Base-by-base conservation (phyloP, 2,888 invertebrate genomes). In the Oligia fasciuncula region DNA sequence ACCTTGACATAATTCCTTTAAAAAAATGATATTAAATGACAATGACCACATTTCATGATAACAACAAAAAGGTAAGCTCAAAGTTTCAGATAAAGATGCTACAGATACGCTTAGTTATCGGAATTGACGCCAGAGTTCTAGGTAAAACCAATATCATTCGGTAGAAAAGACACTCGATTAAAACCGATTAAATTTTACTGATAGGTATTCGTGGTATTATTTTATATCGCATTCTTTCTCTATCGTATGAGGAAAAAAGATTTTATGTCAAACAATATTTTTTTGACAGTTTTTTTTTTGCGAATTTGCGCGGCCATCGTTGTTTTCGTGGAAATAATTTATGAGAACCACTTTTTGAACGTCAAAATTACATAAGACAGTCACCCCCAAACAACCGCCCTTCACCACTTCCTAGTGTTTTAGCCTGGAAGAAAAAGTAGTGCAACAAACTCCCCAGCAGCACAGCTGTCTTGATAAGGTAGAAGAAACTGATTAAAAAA, bases 11-110 rank as follows among this genome's bases (percentile, higher is more conserved):
- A 51, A 23, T n/a, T 43, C 1, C 9, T 19, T 13, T 40, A 82
- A 0, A 57, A 40, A 49, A 29, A 49, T 19, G 51, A 81, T 29
- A 51, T 14, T 54, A 60, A 54, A n/a, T 23, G 13, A 4, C 23
- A 78, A 29, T 62, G 60, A 79, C 79, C 43, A 23, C 9, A 54
- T 78, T 17, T 23, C 9, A 46, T 4, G 79, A 79, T 84, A 79
- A 63, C 40, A 49, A 1, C 2, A 57, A 77, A 77, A 78, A 54
- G 0, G 17, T 17, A 40, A 83, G 29, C 14, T 82, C 63, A 54
- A 82, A 71, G 57, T 29, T 75, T 54, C 19, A 29, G 60, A 78
- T 78, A 80, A 62, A 66, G n/a, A 35, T 84, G 35, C 14, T 51
- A 77, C 14, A 60, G 78, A 83, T 77, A 79, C n/a, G 49, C 2